These are phyloP conservation scores for Carduelis carduelis DNA, from an alignment of 2,797 vertebrate species.

Conservation along the genomic window DNA sequence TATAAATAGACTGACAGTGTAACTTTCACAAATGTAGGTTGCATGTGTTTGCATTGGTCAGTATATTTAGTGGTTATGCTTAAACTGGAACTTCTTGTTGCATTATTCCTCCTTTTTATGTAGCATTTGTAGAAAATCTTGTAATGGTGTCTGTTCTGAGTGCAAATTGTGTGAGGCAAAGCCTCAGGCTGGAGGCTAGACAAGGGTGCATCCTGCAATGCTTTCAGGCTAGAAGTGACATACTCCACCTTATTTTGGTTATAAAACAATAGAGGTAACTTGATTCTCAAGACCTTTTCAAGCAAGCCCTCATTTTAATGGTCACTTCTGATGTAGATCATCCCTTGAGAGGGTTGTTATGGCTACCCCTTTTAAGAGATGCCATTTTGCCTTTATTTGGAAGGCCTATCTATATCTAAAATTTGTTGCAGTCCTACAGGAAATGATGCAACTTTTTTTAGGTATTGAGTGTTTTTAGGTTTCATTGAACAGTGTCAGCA, in stretches of 20 bases:
- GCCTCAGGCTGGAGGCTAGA: not conserved
- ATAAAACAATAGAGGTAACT: not conserved
- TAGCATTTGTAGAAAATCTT: not conserved
- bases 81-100: not conserved
- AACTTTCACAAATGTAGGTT: not conserved
- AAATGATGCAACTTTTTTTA: not conserved
- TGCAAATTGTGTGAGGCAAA: not conserved
- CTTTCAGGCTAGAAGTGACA: not conserved
- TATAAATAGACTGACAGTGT: not conserved
- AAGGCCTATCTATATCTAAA: not conserved
- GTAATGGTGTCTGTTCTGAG: not conserved
- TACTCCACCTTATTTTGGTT: not conserved
- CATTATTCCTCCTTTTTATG: not conserved
- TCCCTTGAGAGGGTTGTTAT: not conserved
- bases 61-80: not conserved
- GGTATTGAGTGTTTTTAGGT: not conserved
- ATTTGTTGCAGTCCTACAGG: not conserved
- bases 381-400: not conserved
- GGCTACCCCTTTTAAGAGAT: not conserved
- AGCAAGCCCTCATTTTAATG: not conserved
- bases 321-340: not conserved
- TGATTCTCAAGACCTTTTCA: not conserved
- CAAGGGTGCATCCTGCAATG: not conserved
- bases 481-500: not conserved
- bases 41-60: not conserved